Conservation (phyloP, 2,888 invertebrate species). For the Dynastes hyllus region DNA sequence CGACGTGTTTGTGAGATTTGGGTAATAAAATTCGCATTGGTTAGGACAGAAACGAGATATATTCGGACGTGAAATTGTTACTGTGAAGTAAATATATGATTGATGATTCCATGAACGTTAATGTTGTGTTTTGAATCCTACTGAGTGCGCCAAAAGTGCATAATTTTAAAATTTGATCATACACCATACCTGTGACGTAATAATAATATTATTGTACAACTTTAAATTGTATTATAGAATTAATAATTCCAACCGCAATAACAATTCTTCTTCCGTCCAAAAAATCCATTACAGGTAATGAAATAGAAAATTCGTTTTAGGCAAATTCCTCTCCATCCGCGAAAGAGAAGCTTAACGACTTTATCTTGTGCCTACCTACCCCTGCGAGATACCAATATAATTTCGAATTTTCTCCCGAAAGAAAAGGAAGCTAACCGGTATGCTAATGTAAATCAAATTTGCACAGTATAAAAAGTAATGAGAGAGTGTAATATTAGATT, state of each 20-base stretch:
- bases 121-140: no score
- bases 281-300: constrained; percentile 12
- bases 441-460: constrained; percentile 48
- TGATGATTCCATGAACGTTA: no score
- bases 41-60: neutral
- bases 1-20: neutral
- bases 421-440: constrained; percentile 24
- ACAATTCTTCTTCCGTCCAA: neutral
- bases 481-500: constrained; percentile 46
- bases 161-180: no score
- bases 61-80: neutral
- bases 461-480: constrained; percentile 47
- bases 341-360: constrained; percentile 34
- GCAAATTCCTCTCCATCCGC: neutral
- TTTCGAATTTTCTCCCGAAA: constrained; percentile 21
- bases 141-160: no score
- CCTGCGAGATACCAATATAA: constrained; percentile 32
- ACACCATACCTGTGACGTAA: no score
- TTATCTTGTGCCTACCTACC: constrained; percentile 9
- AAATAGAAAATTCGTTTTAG: constrained; percentile 12
- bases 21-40: constrained; percentile 8
- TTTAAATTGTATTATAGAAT: neutral
- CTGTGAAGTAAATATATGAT: no score
- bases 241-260: neutral
- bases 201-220: no score